These are phyloP conservation scores for Hippopotamus amphibius DNA, from an alignment of 2,113 vertebrate species.

Conservation along the genomic window DNA sequence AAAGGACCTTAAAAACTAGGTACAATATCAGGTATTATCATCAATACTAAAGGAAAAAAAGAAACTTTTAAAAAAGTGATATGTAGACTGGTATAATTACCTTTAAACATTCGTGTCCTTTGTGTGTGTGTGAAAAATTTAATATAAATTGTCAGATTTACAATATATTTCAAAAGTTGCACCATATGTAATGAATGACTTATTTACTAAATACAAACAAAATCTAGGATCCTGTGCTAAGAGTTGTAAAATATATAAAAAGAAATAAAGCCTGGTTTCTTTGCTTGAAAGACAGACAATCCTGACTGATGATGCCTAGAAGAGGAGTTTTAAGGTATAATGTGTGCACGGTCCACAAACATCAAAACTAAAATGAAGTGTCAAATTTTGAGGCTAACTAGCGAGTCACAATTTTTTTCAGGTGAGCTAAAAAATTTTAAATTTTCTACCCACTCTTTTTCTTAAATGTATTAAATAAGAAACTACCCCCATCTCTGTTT, in stretches of 20 bases:
- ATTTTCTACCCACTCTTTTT: neutral
- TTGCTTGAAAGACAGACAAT: neutral
- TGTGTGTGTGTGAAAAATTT: neutral
- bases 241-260: neutral
- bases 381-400: neutral
- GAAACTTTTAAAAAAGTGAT: neutral
- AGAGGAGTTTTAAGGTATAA: neutral
- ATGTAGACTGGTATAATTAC: neutral
- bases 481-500: neutral
- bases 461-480: neutral
- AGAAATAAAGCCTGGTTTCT: neutral
- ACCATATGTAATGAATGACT: neutral
- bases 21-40: neutral
- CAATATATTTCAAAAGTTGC: neutral
- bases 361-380: neutral
- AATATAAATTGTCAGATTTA: conserved; percentile 23
- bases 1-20: conserved; percentile 26
- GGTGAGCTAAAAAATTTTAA: neutral
- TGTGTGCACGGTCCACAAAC: neutral
- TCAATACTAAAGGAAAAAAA: conserved; percentile 2
- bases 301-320: neutral
- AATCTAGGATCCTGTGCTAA: neutral
- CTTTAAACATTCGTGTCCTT: neutral
- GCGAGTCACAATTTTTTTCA: neutral
- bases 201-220: neutral